Base-by-base conservation (phyloP, 2,797 vertebrate genomes). In the Onychomys torridus region DNA sequence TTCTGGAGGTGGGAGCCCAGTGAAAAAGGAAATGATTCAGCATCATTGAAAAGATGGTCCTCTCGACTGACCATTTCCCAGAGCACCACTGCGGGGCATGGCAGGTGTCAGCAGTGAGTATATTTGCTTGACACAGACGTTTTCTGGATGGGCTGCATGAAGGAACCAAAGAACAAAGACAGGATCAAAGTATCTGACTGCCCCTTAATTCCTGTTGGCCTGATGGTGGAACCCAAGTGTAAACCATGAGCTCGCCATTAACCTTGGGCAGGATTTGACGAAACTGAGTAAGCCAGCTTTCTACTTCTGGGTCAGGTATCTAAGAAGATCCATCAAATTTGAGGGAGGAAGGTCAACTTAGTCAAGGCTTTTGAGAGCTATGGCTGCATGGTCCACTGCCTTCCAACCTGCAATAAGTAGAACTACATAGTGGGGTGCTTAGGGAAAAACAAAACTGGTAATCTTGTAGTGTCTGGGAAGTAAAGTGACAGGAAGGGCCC, bases 61-160 rank as follows among this genome's bases (percentile, higher is more conserved):
- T 21, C 55, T 55, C 29, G 12, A 40, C 0, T 8, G 49, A 16
- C 21, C 16, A 32, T 11, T 61, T 89, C 78, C 52, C 49, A 2
- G 0, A 1, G 63, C 87, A 6, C 21, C 40, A 0, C 3, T 11
- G 0, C 0, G 2, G 46, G 69, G 29, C 43, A 27, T 0, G 63
- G 52, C 59, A 46, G 46, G 19, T 12, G 11, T 37, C 5, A n/a
- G 16, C 21, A 76, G 12, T n/a, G 12, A 61, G 11, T 14, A 13
- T 3, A 43, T 61, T 55, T 57, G 61, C 32, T 75, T 63, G 34
- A 19, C 19, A 46, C 1, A 46, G 34, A 81, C 76, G 43, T 40
- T 84, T 81, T 85, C 43, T 37, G 61, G 52, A 57, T 61, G 25
- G 27, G 14, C 57, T 67, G 1, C 27, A 49, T 5, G 32, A n/a